These are phyloP conservation scores for Procambarus virginalis DNA, from an alignment of 1,140 invertebrate genomes.

Conservation along the genomic window DNA sequence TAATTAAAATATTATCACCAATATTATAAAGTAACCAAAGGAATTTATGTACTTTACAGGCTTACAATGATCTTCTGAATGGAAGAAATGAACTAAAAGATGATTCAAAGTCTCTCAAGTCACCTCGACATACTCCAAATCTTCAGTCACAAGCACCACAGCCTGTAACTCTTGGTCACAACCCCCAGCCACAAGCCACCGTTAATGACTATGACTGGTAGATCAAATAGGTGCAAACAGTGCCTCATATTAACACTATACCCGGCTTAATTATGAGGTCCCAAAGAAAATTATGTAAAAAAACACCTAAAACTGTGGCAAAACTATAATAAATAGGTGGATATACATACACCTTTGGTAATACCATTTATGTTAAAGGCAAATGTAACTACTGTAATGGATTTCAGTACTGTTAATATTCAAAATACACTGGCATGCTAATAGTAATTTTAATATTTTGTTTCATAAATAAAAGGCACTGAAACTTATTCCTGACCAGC, in stretches of 20 bases:
- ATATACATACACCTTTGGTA: neutral
- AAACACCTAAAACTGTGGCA: neutral
- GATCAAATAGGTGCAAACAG: neutral
- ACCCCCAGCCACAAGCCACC: constrained; percentile 14
- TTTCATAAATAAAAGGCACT: neutral
- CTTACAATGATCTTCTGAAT: constrained; percentile 56
- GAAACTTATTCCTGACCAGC: neutral
- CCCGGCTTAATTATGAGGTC: neutral
- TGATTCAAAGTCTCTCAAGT: constrained; percentile 2
- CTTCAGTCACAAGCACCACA: neutral
- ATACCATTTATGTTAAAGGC: neutral
- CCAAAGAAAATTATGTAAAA: neutral
- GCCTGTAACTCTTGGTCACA: constrained; percentile 9
- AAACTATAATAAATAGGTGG: neutral
- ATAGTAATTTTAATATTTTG: neutral
- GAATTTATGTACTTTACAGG: constrained; percentile 25
- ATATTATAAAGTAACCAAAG: neutral
- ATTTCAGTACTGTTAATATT: constrained; percentile 3
- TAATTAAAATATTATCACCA: too few relatives aligned
- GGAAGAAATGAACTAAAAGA: constrained; percentile 35
- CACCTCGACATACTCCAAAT: neutral
- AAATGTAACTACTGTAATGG: neutral
- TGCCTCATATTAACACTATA: neutral
- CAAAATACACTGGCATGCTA: neutral
- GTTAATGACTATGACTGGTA: constrained; percentile 22